phyloP scores from a whole-genome alignment of 2,888 invertebrate species.

The Bruchidius siliquastri region DNA sequence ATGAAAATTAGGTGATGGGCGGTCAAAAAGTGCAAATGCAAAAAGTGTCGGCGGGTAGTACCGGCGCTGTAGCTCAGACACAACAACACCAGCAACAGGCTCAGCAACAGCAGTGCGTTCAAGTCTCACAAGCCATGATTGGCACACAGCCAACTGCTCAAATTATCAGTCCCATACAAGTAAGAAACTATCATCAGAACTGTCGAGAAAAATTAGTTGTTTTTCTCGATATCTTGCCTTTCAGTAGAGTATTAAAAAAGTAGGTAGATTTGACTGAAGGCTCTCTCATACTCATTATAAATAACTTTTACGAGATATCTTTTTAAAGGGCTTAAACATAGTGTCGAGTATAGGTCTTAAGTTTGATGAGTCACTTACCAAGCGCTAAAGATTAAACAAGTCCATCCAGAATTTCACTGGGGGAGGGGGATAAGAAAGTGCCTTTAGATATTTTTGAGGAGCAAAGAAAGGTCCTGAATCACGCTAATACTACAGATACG shows the following conservation, averaged over 20 bases:
- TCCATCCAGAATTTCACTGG: no score
- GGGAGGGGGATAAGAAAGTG: no score
- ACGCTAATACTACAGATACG: no score
- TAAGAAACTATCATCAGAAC: slow-evolving; percentile 31
- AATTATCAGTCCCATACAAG: slow-evolving; percentile 69
- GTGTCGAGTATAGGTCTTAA: no score
- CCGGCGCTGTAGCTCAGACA: slow-evolving; percentile 45
- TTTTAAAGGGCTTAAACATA: no score
- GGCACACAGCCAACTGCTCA: slow-evolving; percentile 64
- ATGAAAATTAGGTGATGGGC: slow-evolving; percentile 39
- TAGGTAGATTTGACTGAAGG: not conserved
- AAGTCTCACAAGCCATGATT: slow-evolving; percentile 66
- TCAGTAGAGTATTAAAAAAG: not conserved
- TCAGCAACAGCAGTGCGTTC: slow-evolving; percentile 66
- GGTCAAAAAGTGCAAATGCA: slow-evolving; percentile 53
- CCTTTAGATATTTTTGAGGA: no score
- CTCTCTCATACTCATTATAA: not conserved
- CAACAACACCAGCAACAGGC: slow-evolving; percentile 61
- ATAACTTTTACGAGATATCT: no score
- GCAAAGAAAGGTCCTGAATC: no score
- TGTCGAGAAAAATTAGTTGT: not conserved
- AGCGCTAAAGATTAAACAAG: no score
- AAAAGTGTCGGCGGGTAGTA: slow-evolving; percentile 49
- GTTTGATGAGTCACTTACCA: no score
- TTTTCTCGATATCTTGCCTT: not conserved